A percentile compares a stretch with the other conserved stretches of the same genome.
Evolutionary conservation across 2,113 vertebrate species (phyloP).

Genomic region (Passer montanus): DNA sequence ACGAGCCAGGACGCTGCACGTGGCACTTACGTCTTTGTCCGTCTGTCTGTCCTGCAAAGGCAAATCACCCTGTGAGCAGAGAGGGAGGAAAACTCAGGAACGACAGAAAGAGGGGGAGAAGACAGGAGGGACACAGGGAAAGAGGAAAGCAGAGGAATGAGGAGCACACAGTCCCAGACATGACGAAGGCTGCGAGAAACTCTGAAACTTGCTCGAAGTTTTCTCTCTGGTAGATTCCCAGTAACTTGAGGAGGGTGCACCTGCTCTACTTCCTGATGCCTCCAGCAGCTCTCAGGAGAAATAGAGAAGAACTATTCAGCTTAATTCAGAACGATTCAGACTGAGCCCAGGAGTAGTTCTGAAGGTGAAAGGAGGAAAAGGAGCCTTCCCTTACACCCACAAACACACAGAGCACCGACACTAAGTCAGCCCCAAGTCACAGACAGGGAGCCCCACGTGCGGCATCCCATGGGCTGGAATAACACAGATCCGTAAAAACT

Average conservation of each 20-base stretch:
- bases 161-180: background rate
- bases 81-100: background rate
- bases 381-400: background rate
- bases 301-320: background rate
- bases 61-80: background rate
- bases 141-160: background rate
- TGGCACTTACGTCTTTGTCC: background rate
- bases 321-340: too few relatives aligned
- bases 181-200: background rate
- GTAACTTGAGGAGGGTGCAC: background rate
- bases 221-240: background rate
- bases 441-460: background rate
- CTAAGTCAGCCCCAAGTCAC: background rate
- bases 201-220: background rate
- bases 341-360: background rate
- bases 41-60: background rate
- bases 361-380: background rate
- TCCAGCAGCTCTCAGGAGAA: background rate
- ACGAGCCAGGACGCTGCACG: background rate
- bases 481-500: background rate
- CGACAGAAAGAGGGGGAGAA: background rate
- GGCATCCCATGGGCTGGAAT: background rate
- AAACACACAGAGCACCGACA: background rate
- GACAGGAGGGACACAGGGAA: accelerated
- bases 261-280: background rate